Conservation (phyloP, 2,113 vertebrate genomes). For the Columbina picui region DNA sequence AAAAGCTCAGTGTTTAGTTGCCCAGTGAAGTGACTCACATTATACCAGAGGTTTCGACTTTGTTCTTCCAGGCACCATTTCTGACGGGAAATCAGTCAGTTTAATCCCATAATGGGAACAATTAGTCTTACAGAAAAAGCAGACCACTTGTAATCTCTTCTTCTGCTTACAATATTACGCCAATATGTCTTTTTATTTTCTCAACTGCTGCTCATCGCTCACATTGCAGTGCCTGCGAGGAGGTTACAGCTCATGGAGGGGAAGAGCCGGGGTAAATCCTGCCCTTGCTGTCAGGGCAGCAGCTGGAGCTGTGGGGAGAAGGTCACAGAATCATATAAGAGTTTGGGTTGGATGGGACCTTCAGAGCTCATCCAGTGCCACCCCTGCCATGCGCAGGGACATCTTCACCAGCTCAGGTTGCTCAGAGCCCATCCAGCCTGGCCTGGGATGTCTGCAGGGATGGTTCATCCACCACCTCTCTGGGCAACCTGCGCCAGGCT, state of each 20-base stretch:
- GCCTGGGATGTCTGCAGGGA: too few relatives aligned
- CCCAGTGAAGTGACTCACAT: constrained; percentile 12
- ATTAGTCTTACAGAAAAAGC: constrained; percentile 43
- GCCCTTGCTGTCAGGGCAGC: background rate
- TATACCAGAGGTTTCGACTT: background rate
- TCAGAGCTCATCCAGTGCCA: too few relatives aligned
- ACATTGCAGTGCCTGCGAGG: background rate
- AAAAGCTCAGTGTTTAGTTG: constrained; percentile 9
- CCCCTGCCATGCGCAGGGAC: too few relatives aligned
- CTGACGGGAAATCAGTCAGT: constrained; percentile 47
- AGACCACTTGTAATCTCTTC: constrained; percentile 1
- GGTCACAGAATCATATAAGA: background rate
- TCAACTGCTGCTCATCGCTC: background rate
- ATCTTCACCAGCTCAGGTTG: too few relatives aligned
- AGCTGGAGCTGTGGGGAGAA: background rate
- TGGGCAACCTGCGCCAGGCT: too few relatives aligned
- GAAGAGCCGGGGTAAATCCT: background rate
- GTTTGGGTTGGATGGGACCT: too few relatives aligned
- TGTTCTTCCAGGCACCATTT: constrained; percentile 17
- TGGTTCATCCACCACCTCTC: too few relatives aligned
- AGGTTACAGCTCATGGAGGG: background rate
- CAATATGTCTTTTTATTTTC: background rate
- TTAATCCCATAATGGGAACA: constrained; percentile 64
- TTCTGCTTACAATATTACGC: background rate
- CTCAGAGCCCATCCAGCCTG: too few relatives aligned